These are phyloP conservation scores for Conomelus anceps DNA, from an alignment of 2,888 invertebrate genomes.

Conservation along the genomic window DNA sequence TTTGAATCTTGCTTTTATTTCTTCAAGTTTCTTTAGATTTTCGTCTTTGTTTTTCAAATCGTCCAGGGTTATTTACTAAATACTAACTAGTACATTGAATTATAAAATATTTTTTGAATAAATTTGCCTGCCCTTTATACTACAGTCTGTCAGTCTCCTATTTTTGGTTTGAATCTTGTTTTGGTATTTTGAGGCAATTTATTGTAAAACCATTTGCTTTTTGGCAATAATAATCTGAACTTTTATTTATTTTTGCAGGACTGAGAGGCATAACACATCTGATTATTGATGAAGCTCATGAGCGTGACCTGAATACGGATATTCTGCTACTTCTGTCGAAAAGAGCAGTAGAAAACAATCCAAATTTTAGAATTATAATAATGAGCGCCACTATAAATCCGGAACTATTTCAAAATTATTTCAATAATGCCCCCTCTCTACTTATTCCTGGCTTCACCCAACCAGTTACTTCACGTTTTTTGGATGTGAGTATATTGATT, in stretches of 20 bases:
- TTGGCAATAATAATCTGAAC: neutral
- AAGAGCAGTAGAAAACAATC: constrained; percentile 49
- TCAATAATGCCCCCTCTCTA: constrained; percentile 41
- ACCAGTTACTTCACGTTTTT: constrained; percentile 53
- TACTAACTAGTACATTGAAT: too few relatives aligned
- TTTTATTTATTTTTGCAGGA: constrained; percentile 21
- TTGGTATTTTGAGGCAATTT: too few relatives aligned
- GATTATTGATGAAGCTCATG: constrained; percentile 68
- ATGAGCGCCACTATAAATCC: constrained; percentile 70
- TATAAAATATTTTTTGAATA: too few relatives aligned
- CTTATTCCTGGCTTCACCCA: constrained; percentile 52
- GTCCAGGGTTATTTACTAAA: too few relatives aligned
- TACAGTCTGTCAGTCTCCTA: too few relatives aligned
- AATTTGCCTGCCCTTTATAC: too few relatives aligned
- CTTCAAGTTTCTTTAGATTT: too few relatives aligned
- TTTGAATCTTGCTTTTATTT: too few relatives aligned
- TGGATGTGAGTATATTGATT: constrained; percentile 43
- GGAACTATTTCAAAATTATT: constrained; percentile 53
- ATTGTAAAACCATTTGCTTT: neutral
- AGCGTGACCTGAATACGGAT: constrained; percentile 62
- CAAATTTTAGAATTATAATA: constrained; percentile 52
- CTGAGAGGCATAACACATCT: constrained; percentile 57
- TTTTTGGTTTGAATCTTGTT: too few relatives aligned
- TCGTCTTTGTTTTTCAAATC: too few relatives aligned
- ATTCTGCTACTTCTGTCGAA: constrained; percentile 48